Conservation (phyloP, 2,113 vertebrate genomes). For the Peromyscus leucopus region DNA sequence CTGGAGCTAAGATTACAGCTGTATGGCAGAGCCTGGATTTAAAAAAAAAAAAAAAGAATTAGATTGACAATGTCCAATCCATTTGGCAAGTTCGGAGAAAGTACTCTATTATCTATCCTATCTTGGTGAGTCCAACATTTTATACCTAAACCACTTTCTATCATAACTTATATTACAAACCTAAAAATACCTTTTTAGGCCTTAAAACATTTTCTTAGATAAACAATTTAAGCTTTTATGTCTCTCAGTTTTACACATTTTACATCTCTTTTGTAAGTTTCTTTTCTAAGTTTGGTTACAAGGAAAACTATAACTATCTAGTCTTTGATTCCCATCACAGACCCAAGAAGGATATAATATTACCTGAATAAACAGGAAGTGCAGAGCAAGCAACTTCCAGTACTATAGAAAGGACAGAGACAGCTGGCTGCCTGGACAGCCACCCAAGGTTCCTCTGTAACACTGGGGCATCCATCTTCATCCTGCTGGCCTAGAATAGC, state of each 20-base stretch:
- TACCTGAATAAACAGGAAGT: background rate
- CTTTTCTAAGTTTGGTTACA: background rate
- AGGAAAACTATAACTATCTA: background rate
- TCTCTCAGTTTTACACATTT: background rate
- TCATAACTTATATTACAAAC: no score
- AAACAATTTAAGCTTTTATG: background rate
- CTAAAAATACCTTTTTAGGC: background rate
- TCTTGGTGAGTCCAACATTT: background rate
- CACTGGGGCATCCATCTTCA: background rate
- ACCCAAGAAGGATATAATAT: background rate
- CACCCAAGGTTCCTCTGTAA: background rate
- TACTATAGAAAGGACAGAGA: background rate
- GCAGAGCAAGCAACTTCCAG: background rate
- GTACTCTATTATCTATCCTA: background rate
- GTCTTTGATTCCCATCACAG: background rate
- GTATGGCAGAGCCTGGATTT: no score
- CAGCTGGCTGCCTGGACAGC: no score
- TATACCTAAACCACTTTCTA: background rate
- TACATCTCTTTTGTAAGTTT: background rate
- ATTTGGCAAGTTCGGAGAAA: background rate
- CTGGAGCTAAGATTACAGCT: background rate
- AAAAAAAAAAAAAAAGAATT: background rate
- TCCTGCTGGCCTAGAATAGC: no score
- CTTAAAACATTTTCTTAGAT: background rate
- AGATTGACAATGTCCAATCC: background rate